These are phyloP conservation scores for Glossosoma conforme DNA, from an alignment of 1,140 invertebrate species.

Conservation along the genomic window DNA sequence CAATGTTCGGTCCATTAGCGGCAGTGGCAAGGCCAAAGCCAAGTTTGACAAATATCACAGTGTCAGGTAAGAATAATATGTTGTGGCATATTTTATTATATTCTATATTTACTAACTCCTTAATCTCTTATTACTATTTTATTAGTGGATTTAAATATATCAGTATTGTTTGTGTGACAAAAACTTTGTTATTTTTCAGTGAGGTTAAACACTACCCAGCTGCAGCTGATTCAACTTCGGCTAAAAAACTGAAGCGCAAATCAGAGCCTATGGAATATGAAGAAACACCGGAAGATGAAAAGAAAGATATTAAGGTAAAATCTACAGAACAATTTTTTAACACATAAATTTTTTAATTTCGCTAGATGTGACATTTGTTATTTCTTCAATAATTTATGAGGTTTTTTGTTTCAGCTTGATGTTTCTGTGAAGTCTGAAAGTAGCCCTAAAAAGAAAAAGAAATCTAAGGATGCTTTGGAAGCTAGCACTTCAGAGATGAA, in stretches of 20 bases:
- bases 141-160: neutral
- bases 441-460: slow-evolving; percentile 11
- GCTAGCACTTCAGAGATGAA: slow-evolving; percentile 3
- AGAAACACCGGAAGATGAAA: neutral
- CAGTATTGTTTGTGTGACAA: neutral
- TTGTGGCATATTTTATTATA: neutral
- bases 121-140: neutral
- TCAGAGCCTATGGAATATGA: neutral
- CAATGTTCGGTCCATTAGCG: slow-evolving; percentile 75
- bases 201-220: slow-evolving; percentile 29
- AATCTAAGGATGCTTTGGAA: slow-evolving; percentile 11
- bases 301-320: slow-evolving; percentile 1
- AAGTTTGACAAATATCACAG: slow-evolving; percentile 90
- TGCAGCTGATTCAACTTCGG: slow-evolving; percentile 24
- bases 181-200: slow-evolving; percentile 10
- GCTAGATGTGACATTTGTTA: neutral
- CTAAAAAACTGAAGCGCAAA: slow-evolving; percentile 4
- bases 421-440: slow-evolving; percentile 7
- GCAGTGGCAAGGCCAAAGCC: slow-evolving; percentile 78
- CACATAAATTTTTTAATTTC: neutral
- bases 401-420: slow-evolving; percentile 8
- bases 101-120: neutral
- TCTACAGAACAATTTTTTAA: neutral
- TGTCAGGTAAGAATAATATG: slow-evolving; percentile 54
- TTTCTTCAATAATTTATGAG: neutral